Base-by-base conservation (phyloP, 37 sponge, comb jelly and placozoan genomes). In the Aphrocallistes beatrix region DNA sequence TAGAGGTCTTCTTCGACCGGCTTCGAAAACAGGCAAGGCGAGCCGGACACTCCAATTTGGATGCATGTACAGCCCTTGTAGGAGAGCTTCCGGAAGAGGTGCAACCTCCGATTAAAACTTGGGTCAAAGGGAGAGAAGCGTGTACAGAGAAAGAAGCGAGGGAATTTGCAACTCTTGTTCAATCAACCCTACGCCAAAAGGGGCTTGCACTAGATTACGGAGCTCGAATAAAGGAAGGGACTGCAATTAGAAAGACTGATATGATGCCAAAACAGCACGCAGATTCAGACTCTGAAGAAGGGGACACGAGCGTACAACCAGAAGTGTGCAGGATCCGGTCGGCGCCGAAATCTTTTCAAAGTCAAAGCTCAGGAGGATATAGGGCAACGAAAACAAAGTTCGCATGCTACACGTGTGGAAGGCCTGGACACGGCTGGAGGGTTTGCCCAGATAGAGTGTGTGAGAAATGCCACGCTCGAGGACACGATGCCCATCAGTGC, bases 91-190 rank as follows among this genome's bases (percentile, higher is more conserved):
- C 25, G n/a, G 75, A 60, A 60, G 28, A 60, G 21, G 21, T 60
- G 10, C 75, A 60, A 60, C n/a, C 75, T 19, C 28, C 75, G 34
- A 28, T 19, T 30, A 60, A 60, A 30, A 32, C 75, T 30, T 32
- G 75, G 75, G 75, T 60, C 34, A 21, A 28, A 28, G 75, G 25
- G 34, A 60, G 34, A 28, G 34, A 60, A 28, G 75, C 1, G 21
- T 60, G 75, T 30, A 60, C 75, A 19, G 25, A 60, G n/a, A 60
- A 28, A n/a, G n/a, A n/a, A 30, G 34, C 25, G 75, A 60, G 34
- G 34, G 75, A 60, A 60, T 60, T 60, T 60, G 75, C n/a, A 60
- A 60, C 75, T 25, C 75, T 60, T 25, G 75, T 60, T 25, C 75
- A 60, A 6, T 60, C 75, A 25, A 60, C 75, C 21, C n/a, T 60